Evolutionary conservation across 2,113 vertebrate genomes (phyloP).

Genomic region (Plecotus auritus): DNA sequence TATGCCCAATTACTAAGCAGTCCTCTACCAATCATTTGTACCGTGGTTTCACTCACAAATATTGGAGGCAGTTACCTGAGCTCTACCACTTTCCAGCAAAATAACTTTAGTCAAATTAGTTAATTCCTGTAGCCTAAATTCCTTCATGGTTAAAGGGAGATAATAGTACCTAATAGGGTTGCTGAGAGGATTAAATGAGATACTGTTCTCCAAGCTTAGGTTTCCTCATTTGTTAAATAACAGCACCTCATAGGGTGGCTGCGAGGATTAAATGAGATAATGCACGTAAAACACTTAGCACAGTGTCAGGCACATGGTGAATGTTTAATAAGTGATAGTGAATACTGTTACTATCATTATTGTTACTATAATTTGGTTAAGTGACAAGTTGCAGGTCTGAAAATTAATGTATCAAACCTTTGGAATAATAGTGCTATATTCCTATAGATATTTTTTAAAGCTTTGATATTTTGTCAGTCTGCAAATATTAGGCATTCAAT

Average conservation of each 20-base stretch:
- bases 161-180: background rate
- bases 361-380: background rate
- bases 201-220: background rate
- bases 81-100: background rate
- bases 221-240: conserved; percentile 30
- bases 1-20: background rate
- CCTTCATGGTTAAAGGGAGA: background rate
- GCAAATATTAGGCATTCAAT: conserved; percentile 30
- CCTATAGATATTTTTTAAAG: background rate
- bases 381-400: background rate
- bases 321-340: background rate
- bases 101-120: background rate
- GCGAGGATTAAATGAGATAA: conserved; percentile 17
- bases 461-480: background rate
- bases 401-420: conserved; percentile 17
- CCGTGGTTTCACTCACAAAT: background rate
- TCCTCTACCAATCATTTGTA: background rate
- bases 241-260: background rate
- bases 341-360: background rate
- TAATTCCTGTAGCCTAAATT: background rate
- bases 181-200: conserved; percentile 30
- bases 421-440: background rate
- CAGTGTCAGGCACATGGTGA: background rate
- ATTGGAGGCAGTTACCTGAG: background rate
- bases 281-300: background rate